A percentile compares a stretch with the other conserved stretches of the same genome.
phyloP scores from a whole-genome alignment of 2,113 vertebrate genomes.

The Hypanus sabinus region DNA sequence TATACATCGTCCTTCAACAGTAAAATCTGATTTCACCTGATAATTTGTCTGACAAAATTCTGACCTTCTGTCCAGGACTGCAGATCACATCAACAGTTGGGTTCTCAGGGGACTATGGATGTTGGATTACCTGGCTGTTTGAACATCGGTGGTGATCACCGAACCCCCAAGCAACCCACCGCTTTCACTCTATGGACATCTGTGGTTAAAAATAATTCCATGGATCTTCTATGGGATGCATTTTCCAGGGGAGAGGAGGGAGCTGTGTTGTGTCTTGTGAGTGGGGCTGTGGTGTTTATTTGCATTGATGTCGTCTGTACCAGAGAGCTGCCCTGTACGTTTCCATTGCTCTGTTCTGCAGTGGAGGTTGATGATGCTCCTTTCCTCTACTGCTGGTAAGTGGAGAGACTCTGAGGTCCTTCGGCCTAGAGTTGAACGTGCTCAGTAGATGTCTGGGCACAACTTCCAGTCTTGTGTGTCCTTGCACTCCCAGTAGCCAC shows the following conservation, averaged over 20 bases:
- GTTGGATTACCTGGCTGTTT: background rate
- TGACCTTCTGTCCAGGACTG: background rate
- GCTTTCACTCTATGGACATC: background rate
- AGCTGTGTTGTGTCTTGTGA: background rate
- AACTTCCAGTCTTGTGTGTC: slow-evolving; percentile 80
- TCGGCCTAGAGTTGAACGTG: slow-evolving; percentile 36
- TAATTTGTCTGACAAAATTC: background rate
- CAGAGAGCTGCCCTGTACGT: slow-evolving; percentile 32
- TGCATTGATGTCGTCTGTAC: slow-evolving; percentile 21
- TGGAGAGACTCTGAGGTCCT: slow-evolving; percentile 38
- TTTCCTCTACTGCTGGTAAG: slow-evolving; percentile 36
- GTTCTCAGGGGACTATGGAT: background rate
- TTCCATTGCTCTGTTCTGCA: background rate
- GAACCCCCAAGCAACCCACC: background rate
- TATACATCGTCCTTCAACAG: background rate
- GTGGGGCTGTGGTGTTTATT: background rate
- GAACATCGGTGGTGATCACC: slow-evolving; percentile 14
- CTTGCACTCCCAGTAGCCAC: slow-evolving; percentile 94
- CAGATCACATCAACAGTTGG: background rate
- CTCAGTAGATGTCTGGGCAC: slow-evolving; percentile 91
- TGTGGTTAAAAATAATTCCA: background rate
- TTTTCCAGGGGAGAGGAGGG: background rate
- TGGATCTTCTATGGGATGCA: background rate
- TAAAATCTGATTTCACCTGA: background rate
- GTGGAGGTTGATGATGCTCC: background rate